Percentiles rank a stretch among this genome's conserved stretches.
These are phyloP conservation scores for Lycocerus yunnanus DNA, from an alignment of 2,888 invertebrate genomes.

Conservation along the genomic window DNA sequence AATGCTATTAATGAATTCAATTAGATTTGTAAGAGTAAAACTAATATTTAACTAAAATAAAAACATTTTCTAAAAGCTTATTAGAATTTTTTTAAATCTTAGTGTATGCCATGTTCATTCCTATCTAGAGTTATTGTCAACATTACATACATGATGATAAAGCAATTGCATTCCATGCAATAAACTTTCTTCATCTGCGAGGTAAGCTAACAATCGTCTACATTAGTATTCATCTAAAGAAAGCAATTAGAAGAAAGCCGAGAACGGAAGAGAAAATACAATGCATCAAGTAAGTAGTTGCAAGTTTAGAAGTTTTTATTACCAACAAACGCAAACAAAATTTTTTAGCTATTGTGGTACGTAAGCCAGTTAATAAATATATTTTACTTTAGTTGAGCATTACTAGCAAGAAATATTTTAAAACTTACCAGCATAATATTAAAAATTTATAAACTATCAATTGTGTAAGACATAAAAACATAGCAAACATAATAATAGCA, in stretches of 20 bases:
- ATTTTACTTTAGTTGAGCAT: background rate
- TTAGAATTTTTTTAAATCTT: background rate
- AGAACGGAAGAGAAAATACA: conserved; percentile 20
- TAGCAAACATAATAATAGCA: no score
- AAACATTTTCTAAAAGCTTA: background rate
- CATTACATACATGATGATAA: background rate
- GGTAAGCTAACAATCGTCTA: conserved; percentile 15
- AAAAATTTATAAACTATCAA: no score
- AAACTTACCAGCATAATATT: background rate
- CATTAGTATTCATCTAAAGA: conserved; percentile 28
- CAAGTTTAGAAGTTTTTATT: conserved; percentile 7
- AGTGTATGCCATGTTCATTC: background rate
- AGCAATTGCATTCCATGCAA: background rate
- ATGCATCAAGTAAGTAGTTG: conserved; percentile 9
- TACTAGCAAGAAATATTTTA: background rate
- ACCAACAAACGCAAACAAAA: background rate
- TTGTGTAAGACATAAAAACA: no score
- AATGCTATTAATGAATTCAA: conserved; percentile 8
- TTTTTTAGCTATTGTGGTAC: background rate
- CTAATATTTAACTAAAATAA: conserved; percentile 4
- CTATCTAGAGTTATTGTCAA: background rate
- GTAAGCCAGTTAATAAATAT: no score
- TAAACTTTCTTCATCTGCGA: conserved; percentile 11
- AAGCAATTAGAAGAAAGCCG: conserved; percentile 24
- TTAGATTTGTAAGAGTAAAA: background rate